Conservation (phyloP, 2,888 invertebrate species). For the Callinectes sapidus region DNA sequence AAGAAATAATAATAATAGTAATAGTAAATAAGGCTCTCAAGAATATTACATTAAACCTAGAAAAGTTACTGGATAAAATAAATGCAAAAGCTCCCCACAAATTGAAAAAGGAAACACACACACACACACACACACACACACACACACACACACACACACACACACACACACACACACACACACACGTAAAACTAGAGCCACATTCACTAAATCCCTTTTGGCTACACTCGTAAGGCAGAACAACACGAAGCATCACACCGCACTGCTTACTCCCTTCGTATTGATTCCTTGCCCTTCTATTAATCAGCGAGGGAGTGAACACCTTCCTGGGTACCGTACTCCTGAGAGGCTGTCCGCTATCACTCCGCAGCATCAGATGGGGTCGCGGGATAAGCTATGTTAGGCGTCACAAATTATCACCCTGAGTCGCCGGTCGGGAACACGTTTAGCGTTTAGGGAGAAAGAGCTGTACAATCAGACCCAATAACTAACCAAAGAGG, state of each 20-base stretch:
- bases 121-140: no score
- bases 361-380: neutral
- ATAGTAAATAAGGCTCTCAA: no score
- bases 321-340: neutral
- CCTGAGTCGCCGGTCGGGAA: neutral
- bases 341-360: neutral
- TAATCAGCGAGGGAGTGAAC: neutral
- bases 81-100: no score
- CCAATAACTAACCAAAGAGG: constrained; percentile 8
- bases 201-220: neutral
- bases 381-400: neutral
- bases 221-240: neutral
- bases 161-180: no score
- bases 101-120: no score
- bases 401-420: constrained; percentile 30
- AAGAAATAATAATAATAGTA: no score
- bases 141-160: no score
- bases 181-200: no score
- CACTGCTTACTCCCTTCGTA: neutral
- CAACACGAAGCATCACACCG: neutral
- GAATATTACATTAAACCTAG: no score
- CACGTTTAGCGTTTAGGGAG: constrained; percentile 17
- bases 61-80: no score
- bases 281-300: neutral
- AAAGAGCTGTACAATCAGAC: neutral